Conservation (phyloP, 1,140 invertebrate species). For the Cotesia glomerata region DNA sequence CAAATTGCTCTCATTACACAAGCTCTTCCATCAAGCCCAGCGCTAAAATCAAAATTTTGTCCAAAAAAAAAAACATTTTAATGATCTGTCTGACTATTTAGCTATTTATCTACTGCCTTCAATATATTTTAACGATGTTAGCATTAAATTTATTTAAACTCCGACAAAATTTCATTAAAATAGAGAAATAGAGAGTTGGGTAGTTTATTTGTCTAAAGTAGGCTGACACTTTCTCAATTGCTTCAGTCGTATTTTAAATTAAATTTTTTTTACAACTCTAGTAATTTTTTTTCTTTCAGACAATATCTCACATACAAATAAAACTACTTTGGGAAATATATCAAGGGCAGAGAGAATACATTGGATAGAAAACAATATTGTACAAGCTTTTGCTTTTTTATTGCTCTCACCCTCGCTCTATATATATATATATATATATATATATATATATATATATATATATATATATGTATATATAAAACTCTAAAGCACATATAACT, state of each 20-base stretch:
- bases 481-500: background rate
- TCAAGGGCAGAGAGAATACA: background rate
- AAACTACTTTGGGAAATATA: constrained; percentile 16
- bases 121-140: no score
- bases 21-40: constrained; percentile 71
- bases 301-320: constrained; percentile 13
- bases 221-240: background rate
- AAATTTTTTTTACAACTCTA: constrained; percentile 20
- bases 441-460: background rate
- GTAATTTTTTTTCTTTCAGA: constrained; percentile 29
- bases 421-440: background rate
- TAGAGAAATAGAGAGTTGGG: background rate
- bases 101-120: no score
- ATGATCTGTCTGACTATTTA: no score
- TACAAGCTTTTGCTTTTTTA: constrained; percentile 1
- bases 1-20: constrained; percentile 75
- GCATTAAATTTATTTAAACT: no score
- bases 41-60: constrained; percentile 55
- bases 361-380: constrained; percentile 19
- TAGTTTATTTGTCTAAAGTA: background rate
- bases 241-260: constrained; percentile 6
- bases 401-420: background rate
- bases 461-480: background rate
- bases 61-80: no score
- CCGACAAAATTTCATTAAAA: background rate